Percentiles rank a stretch among this genome's conserved stretches.
phyloP scores from a whole-genome alignment of 1,140 invertebrate species.

The Drosophila tsacasi region DNA sequence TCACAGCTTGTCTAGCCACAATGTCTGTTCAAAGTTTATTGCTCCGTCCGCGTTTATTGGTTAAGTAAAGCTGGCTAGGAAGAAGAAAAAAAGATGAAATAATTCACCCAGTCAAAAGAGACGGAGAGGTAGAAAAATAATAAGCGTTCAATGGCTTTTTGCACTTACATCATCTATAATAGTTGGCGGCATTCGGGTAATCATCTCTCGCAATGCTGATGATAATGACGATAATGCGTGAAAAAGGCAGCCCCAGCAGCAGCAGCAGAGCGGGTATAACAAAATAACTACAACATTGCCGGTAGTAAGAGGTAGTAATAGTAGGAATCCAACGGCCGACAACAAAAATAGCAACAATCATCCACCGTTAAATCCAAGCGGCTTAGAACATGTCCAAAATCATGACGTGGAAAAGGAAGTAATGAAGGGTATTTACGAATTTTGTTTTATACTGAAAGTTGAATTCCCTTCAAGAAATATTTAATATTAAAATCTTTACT shows the following conservation, averaged over 20 bases:
- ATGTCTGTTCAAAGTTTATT: conserved; percentile 50
- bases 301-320: conserved; percentile 14
- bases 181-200: conserved; percentile 46
- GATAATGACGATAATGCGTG: conserved; percentile 61
- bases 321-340: conserved; percentile 11
- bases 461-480: background rate
- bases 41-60: conserved; percentile 40
- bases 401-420: conserved; percentile 13
- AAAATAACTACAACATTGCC: conserved; percentile 14
- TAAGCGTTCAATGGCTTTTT: conserved; percentile 64
- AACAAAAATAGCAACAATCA: conserved; percentile 43
- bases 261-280: background rate
- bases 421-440: background rate
- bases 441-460: background rate
- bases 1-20: conserved; percentile 39
- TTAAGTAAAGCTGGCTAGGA: conserved; percentile 23
- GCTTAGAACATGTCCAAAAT: conserved; percentile 32
- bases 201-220: conserved; percentile 43
- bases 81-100: background rate
- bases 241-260: conserved; percentile 44
- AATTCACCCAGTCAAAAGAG: conserved; percentile 5
- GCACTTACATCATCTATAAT: conserved; percentile 67
- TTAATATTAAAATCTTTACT: too few relatives aligned
- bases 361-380: conserved; percentile 59
- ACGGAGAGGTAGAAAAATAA: conserved; percentile 22